A percentile compares a stretch with the other conserved stretches of the same genome.
phyloP scores from a whole-genome alignment of 2,113 vertebrate genomes.

The Microtus richardsoni region DNA sequence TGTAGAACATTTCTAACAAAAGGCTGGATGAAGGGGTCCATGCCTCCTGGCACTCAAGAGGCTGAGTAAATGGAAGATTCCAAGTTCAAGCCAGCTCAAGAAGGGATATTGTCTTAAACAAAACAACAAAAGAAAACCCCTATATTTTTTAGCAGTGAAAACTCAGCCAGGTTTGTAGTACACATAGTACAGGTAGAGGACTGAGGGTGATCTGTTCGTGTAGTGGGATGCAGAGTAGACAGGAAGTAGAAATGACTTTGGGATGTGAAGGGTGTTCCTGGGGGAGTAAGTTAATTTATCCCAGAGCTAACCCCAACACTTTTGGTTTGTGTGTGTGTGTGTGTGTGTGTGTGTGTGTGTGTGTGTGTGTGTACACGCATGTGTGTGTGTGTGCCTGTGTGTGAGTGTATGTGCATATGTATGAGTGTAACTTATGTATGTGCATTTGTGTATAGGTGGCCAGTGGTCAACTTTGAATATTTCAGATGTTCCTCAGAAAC shows the following conservation, averaged over 20 bases:
- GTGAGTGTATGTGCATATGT: neutral
- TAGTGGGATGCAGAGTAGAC: neutral
- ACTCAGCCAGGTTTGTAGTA: neutral
- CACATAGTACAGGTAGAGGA: neutral
- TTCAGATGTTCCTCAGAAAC: neutral
- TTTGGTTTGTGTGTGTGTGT: neutral
- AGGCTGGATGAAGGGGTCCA: neutral
- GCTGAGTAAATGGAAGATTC: neutral
- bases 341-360: neutral
- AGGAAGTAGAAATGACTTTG: constrained; percentile 46
- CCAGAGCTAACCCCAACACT: neutral
- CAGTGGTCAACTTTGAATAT: neutral
- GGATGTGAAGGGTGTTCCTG: constrained; percentile 4
- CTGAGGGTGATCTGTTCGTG: neutral
- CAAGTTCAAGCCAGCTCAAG: neutral
- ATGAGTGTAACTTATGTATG: neutral
- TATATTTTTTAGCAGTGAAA: constrained; percentile 29
- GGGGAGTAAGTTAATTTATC: constrained; percentile 32
- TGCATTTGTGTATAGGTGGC: neutral
- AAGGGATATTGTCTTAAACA: neutral
- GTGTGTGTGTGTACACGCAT: neutral
- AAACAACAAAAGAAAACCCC: neutral
- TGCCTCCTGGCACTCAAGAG: neutral
- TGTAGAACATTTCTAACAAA: constrained; percentile 43
- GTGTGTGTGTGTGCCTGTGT: neutral